Evolutionary conservation across 2,888 invertebrate species (phyloP).

Genomic region (Dione vanillae): DNA sequence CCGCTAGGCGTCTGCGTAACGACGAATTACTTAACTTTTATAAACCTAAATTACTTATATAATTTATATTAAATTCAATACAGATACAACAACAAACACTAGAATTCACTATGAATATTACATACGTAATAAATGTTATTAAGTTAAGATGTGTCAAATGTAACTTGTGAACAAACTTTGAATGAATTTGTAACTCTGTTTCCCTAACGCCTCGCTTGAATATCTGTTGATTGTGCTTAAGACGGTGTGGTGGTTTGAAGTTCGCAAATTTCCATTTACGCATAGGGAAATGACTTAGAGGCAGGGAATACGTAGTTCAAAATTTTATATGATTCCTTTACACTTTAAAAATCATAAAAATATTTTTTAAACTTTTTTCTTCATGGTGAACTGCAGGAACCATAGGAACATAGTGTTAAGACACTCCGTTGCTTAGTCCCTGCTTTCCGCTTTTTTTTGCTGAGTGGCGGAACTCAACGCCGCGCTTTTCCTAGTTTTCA

Average conservation of each 20-base stretch:
- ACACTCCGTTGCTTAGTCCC: too few relatives aligned
- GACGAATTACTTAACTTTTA: too few relatives aligned
- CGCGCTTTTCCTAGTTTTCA: too few relatives aligned
- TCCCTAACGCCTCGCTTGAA: constrained; percentile 64
- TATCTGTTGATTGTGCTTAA: constrained; percentile 70
- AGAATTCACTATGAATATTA: constrained; percentile 27
- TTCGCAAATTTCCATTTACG: constrained; percentile 12
- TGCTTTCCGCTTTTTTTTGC: too few relatives aligned
- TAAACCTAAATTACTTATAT: too few relatives aligned
- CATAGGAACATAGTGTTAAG: too few relatives aligned
- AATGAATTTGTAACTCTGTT: constrained; percentile 65
- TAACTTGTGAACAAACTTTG: constrained; percentile 62
- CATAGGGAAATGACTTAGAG: background rate
- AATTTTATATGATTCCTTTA: too few relatives aligned
- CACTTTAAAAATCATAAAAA: too few relatives aligned
- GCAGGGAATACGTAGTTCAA: background rate
- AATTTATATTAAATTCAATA: constrained; percentile 1
- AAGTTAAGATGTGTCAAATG: constrained; percentile 70
- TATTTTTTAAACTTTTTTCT: too few relatives aligned
- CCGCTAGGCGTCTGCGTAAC: too few relatives aligned
- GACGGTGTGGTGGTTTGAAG: background rate
- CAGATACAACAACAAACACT: constrained; percentile 20
- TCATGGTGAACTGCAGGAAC: too few relatives aligned
- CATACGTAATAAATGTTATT: constrained; percentile 50
- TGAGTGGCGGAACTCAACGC: too few relatives aligned